phyloP scores from a whole-genome alignment of 2,113 vertebrate species.

The Ptilonorhynchus violaceus region DNA sequence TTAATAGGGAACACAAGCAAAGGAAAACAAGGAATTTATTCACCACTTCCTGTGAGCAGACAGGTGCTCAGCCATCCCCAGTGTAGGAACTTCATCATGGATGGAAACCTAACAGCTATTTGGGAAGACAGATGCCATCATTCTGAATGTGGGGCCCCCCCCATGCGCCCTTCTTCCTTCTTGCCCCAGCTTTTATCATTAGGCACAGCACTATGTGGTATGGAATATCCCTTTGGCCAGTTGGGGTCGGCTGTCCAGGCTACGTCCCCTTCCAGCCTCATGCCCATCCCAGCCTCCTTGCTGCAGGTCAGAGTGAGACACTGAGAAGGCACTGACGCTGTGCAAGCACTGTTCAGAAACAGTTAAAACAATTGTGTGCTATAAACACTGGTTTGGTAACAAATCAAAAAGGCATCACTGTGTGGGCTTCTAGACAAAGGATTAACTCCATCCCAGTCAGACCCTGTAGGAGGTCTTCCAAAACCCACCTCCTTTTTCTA shows the following conservation, averaged over 20 bases:
- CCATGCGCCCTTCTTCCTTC: background rate
- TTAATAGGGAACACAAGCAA: background rate
- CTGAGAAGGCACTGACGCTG: background rate
- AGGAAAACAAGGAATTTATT: background rate
- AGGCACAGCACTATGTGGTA: no score
- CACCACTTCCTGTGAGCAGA: rapidly evolving
- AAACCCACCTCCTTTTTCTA: background rate
- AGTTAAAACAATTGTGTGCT: background rate
- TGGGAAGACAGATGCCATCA: background rate
- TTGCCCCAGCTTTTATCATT: background rate
- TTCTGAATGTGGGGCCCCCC: background rate
- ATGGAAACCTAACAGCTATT: rapidly evolving
- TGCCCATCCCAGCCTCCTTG: background rate
- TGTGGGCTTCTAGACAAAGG: background rate
- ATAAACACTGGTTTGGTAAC: background rate
- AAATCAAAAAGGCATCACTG: background rate
- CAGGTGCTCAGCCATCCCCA: background rate
- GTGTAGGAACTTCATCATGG: background rate
- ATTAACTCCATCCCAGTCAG: background rate
- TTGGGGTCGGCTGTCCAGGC: background rate
- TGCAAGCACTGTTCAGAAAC: background rate
- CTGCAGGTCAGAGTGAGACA: background rate
- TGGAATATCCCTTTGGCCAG: background rate
- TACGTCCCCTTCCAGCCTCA: background rate
- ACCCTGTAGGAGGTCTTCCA: background rate